Evolutionary conservation across 2,888 invertebrate genomes (phyloP).

Genomic region (Didymodactylos carnosus): DNA sequence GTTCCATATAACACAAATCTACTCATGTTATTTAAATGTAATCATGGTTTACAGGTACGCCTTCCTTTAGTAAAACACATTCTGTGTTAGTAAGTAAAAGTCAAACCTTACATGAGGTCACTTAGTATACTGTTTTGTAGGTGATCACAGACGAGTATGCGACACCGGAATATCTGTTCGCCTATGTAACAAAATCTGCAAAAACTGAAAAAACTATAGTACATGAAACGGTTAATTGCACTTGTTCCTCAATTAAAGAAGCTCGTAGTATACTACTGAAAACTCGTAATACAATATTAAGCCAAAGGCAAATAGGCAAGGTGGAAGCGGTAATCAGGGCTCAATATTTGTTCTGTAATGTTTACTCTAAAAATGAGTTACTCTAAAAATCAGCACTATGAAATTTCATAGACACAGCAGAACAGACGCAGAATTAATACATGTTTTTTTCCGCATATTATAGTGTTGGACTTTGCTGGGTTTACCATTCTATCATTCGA

Average conservation of each 20-base stretch:
- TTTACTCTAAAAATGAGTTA: not conserved
- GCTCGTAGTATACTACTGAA: not conserved
- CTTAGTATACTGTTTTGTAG: too few relatives aligned
- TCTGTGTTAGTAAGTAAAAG: too few relatives aligned
- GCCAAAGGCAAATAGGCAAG: not conserved
- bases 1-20: not conserved
- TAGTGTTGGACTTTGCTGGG: too few relatives aligned
- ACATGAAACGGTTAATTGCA: not conserved
- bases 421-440: too few relatives aligned
- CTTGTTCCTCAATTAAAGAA: not conserved
- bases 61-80: too few relatives aligned
- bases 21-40: not conserved
- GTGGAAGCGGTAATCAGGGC: not conserved
- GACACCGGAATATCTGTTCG: not conserved
- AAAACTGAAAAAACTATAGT: not conserved
- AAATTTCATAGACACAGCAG: too few relatives aligned
- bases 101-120: too few relatives aligned
- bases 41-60: not conserved
- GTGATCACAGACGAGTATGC: not conserved
- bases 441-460: too few relatives aligned
- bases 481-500: not conserved
- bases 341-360: not conserved
- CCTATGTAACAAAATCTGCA: not conserved
- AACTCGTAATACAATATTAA: not conserved
- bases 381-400: too few relatives aligned